Percentiles rank a stretch among this genome's conserved stretches.
These are phyloP conservation scores for Ramphastos sulfuratus DNA, from an alignment of 2,113 vertebrate genomes.

Conservation along the genomic window DNA sequence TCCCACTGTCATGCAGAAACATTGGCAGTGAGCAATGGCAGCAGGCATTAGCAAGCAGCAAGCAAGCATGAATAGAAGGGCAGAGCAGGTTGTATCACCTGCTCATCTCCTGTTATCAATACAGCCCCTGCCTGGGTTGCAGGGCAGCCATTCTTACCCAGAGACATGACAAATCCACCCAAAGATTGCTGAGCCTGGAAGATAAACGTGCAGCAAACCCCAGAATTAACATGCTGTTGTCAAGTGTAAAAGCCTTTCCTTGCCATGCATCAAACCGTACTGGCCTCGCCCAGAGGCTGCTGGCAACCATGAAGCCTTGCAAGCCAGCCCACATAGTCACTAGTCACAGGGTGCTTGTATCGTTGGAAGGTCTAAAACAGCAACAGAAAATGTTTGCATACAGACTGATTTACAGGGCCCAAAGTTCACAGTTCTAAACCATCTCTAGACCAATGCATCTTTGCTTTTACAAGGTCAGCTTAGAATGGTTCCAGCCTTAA, in stretches of 20 bases:
- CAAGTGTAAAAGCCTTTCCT: neutral
- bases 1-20: neutral
- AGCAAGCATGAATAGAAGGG: too few relatives aligned
- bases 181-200: neutral
- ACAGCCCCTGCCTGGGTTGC: neutral
- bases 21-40: too few relatives aligned
- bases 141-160: neutral
- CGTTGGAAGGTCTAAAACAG: neutral
- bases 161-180: rapidly evolving
- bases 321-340: neutral
- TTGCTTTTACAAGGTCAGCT: neutral
- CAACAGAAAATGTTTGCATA: neutral
- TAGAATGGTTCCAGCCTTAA: neutral
- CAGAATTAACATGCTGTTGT: constrained; percentile 11
- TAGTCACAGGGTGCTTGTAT: neutral
- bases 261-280: neutral
- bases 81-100: too few relatives aligned
- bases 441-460: neutral
- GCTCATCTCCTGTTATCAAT: too few relatives aligned
- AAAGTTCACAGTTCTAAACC: neutral
- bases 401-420: neutral
- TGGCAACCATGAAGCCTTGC: constrained; percentile 16
- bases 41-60: too few relatives aligned
- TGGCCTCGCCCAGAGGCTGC: neutral
- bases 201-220: neutral